Evolutionary conservation across 2,113 vertebrate species (phyloP), one percentile per base, ranked within the genome.

Genomic region (Sakesphorus luctuosus): DNA sequence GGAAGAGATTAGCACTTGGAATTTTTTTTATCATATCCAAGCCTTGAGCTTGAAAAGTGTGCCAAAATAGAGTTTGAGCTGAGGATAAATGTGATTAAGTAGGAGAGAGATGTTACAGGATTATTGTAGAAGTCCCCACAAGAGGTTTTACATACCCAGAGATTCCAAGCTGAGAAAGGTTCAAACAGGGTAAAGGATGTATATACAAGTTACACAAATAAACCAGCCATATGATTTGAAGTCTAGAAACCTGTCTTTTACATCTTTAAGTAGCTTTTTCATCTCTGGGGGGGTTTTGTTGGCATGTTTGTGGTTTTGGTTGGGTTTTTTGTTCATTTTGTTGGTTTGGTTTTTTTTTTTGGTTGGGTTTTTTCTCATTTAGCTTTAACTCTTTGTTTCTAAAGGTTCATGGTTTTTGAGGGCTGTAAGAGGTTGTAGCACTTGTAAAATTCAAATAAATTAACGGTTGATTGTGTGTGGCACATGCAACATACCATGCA

Each of bases 1-100:
- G 43, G 46, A 63, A 73, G 82, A 94, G 93, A 94, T 83, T 76
- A 96, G 72, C 75, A 77, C 85, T 97, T 93, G 93, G 92, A 94
- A 95, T 67, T 59, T 77, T 77, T 93, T 96, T 93, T 90, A 80
- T 96, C 72, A 87, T 67, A 96, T 83, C 78, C 93, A 97, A 95
- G 72, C 50, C 72, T 87, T 88, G 82, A 87, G 67, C 47, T 84
- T 87, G 85, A 66, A 76, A 90, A 93, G 11, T 63, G 18, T 77
- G 68, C 87, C 93, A 96, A 74, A 93, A 71, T 2, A 26, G 81
- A 91, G 50, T 79, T 55, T 87, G 59, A 47, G 67, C 43, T 31
- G 59, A 77, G 91, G 33, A 24, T 71, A 85, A 87, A 44, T 59
- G 55, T 31, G 80, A 53, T 91, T 90, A 91, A 96, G 20, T 61